A percentile compares a stretch with the other conserved stretches of the same genome.
Conservation (phyloP, 2,888 invertebrate species). For the Pheosia tremula region DNA sequence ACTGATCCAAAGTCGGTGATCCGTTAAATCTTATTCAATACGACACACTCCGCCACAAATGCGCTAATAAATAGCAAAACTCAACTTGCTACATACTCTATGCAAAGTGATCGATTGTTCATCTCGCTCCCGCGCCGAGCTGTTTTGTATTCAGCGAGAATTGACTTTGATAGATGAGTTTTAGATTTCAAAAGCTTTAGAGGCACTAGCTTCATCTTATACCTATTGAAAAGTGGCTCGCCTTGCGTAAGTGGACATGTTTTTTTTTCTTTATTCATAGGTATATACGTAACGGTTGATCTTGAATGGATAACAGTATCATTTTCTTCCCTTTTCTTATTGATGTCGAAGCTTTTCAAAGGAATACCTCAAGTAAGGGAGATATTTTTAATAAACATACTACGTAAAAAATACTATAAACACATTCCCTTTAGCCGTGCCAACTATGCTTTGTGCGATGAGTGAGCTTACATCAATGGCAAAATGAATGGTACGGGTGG, state of each 20-base stretch:
- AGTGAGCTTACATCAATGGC: too few species aligned
- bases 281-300: not conserved
- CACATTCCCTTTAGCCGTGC: too few species aligned
- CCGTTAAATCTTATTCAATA: too few species aligned
- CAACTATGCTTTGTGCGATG: too few species aligned
- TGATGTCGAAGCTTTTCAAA: not conserved
- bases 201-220: not conserved
- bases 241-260: not conserved
- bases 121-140: constrained; percentile 12
- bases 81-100: constrained; percentile 18
- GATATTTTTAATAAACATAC: not conserved
- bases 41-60: not conserved
- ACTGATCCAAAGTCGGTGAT: too few species aligned
- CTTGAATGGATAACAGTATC: not conserved
- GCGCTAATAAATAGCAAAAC: constrained; percentile 22
- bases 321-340: not conserved
- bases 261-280: not conserved
- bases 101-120: constrained; percentile 31
- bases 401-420: not conserved
- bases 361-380: not conserved
- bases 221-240: not conserved
- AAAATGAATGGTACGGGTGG: too few species aligned
- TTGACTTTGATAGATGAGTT: constrained; percentile 33
- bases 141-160: constrained; percentile 14
- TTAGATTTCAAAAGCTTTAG: constrained; percentile 15